A percentile compares a stretch with the other conserved stretches of the same genome.
Conservation (phyloP, 2,797 vertebrate genomes). For the Otolemur crassicaudatus region DNA sequence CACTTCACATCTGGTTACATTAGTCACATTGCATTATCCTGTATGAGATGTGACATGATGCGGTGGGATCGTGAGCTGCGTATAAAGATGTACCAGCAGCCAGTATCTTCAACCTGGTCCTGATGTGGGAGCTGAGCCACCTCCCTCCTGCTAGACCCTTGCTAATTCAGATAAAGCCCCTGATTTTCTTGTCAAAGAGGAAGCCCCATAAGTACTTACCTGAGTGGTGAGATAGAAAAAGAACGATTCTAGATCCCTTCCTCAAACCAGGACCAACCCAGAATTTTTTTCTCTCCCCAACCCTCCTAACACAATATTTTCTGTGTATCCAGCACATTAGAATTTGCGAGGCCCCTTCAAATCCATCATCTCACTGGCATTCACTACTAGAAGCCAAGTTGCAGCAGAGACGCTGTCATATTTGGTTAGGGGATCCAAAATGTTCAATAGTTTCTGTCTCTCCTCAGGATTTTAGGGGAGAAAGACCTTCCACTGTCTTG, state of each 20-base stretch:
- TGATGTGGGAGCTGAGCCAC: background rate
- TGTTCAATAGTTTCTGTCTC: background rate
- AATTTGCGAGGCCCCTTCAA: background rate
- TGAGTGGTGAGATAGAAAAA: background rate
- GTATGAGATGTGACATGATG: constrained; percentile 83
- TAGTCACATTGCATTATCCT: constrained; percentile 85
- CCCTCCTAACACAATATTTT: background rate
- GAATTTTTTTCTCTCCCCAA: background rate
- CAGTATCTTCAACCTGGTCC: constrained; percentile 66
- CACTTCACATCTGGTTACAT: constrained; percentile 87
- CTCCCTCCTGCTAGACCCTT: constrained; percentile 21
- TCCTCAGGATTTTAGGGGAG: background rate
- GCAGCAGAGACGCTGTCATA: background rate
- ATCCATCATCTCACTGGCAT: background rate
- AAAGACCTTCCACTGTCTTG: background rate
- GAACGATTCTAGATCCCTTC: background rate
- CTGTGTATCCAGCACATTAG: background rate
- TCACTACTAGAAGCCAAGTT: background rate
- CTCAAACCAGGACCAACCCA: background rate
- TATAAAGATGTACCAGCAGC: constrained; percentile 80
- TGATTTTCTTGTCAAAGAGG: background rate
- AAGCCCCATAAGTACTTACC: background rate
- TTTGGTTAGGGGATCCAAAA: background rate
- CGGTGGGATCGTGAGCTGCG: constrained; percentile 81
- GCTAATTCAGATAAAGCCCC: constrained; percentile 13